Percentiles rank a stretch among this genome's conserved stretches.
These are phyloP conservation scores for Oryzias melastigma DNA, from an alignment of 2,113 vertebrate species.

Conservation along the genomic window DNA sequence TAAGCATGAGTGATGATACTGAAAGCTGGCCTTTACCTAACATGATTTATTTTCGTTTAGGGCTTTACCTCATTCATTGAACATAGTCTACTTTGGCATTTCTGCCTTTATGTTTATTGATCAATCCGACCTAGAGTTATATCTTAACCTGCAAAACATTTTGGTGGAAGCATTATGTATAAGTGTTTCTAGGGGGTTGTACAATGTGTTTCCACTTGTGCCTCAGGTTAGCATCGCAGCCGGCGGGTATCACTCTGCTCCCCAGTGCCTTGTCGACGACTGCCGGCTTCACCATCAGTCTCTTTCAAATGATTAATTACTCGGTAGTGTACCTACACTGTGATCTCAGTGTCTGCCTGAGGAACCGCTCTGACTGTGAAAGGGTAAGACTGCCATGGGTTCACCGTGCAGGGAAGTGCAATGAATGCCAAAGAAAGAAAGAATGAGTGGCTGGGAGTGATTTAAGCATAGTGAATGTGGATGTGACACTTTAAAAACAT, in stretches of 20 bases:
- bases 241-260: conserved; percentile 68
- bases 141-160: conserved; percentile 9
- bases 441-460: conserved; percentile 34
- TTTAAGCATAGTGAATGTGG: conserved; percentile 49
- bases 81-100: conserved; percentile 18
- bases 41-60: conserved; percentile 19
- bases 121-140: neutral
- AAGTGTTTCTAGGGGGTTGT: conserved; percentile 1
- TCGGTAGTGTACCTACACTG: conserved; percentile 78
- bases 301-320: conserved; percentile 84
- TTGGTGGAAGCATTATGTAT: neutral
- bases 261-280: conserved; percentile 58
- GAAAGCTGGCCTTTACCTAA: conserved; percentile 25
- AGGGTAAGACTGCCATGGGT: conserved; percentile 59
- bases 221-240: conserved; percentile 54
- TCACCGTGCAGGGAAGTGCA: conserved; percentile 15
- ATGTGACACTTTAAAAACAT: conserved; percentile 33
- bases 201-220: conserved; percentile 26
- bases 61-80: conserved; percentile 16
- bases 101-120: conserved; percentile 14
- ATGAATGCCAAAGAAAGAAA: conserved; percentile 31
- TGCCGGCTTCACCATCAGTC: conserved; percentile 79
- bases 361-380: conserved; percentile 58
- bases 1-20: neutral
- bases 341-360: conserved; percentile 73